Base-by-base conservation (phyloP, 2,888 invertebrate genomes). In the Eupithecia dodoneata region DNA sequence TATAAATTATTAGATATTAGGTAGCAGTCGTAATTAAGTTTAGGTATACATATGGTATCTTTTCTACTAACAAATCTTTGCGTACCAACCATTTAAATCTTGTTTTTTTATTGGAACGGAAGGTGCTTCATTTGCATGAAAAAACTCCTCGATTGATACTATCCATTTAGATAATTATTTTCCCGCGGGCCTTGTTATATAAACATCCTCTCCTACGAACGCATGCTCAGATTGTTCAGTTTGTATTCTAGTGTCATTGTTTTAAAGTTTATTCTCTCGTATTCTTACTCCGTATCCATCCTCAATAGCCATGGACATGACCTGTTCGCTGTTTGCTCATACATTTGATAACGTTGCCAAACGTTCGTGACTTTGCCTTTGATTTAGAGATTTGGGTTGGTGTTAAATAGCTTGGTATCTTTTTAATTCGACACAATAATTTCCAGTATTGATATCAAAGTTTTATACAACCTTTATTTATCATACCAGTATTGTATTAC, bases 241-340 rank as follows among this genome's bases (percentile, higher is more conserved):
- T 81, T 73, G 47, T 79, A 75, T 76, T 42, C 70, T 77, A 79
- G 44, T 74, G 49, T 69, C 69, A 73, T 70, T 45, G 47, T 47
- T 18, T 3, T 74, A 76, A 72, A 75, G 78, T 74, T 74, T 65
- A 74, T 72, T 67, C 70, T 78, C 44, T 47, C 45, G 67, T 72
- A 65, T 70, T 49, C 66, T 52, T 44, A 18, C 66, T 41, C 69
- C 6, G 15, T 66, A 55, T 70, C 55, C 47, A 52, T 71, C 30
- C 30, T n/a, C 30, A 71, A 73, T 42, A 66, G 80, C 77, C 76
- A 76, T 80, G 74, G 71, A 74, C 77, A 79, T 87, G 87, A 85
- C 89, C 88, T 87, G 86, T 85, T 90, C 90, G 86, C 85, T 83
- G 81, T 84, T 86, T 84, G 82, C 80, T 80, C 81, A 84, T 83